Evolutionary conservation across 2,888 invertebrate species (phyloP).

Genomic region (Acleris holmiana): DNA sequence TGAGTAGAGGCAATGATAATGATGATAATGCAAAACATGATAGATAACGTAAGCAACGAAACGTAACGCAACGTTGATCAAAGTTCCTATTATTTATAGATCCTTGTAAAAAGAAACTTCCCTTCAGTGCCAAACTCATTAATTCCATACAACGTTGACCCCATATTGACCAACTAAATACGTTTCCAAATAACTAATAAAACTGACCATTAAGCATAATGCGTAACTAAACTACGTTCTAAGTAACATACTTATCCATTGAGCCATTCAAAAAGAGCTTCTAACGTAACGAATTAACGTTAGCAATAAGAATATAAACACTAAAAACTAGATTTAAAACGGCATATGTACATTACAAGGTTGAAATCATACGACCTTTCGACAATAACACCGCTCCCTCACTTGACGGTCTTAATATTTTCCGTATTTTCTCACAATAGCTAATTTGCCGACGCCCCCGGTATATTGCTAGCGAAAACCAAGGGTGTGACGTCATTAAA

Average conservation of each 20-base stretch:
- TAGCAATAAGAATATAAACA: neutral
- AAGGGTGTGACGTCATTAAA: slow-evolving; percentile 58
- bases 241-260: neutral
- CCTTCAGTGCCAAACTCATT: too few relatives aligned
- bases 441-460: slow-evolving; percentile 50
- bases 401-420: slow-evolving; percentile 40
- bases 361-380: slow-evolving; percentile 5
- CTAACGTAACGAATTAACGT: neutral
- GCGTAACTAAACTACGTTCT: slow-evolving; percentile 6
- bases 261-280: neutral
- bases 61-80: too few relatives aligned
- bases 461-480: slow-evolving; percentile 43
- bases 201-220: slow-evolving; percentile 23
- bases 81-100: too few relatives aligned
- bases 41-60: too few relatives aligned
- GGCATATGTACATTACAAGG: neutral
- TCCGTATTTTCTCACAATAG: slow-evolving; percentile 52
- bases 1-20: too few relatives aligned
- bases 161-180: neutral
- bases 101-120: too few relatives aligned
- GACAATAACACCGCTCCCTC: neutral
- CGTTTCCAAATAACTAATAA: slow-evolving; percentile 21
- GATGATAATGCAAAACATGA: too few relatives aligned
- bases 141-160: too few relatives aligned
- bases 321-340: neutral